Evolutionary conservation across 2,113 vertebrate species (phyloP), one percentile per base, ranked within the genome.

Genomic region (Platichthys flesus): DNA sequence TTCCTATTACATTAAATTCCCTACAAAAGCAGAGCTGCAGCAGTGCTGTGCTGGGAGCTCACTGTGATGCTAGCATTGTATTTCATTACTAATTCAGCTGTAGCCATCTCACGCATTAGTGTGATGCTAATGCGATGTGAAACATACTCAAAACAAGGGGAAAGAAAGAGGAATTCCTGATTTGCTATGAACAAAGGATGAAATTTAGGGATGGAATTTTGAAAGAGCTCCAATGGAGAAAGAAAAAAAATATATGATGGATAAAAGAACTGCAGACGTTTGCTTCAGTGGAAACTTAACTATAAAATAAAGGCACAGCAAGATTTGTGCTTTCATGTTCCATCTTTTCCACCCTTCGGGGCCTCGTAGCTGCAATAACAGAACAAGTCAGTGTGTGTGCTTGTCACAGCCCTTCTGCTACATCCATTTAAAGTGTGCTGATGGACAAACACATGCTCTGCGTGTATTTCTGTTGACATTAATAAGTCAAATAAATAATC

Each of bases 41-140:
- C 82, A 79, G 82, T 70, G 84, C 72, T 40, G 70, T 52, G 74
- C 75, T 28, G 67, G 56, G 59, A 76, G 76, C 78, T 61, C 28
- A 61, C 77, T 70, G 84, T 55, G 74, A 85, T 23, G 70, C 86
- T 81, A 83, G 65, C 85, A 86, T 90, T 81, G 85, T 85, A 73
- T 88, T 91, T 91, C 93, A 93, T 94, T 85, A 94, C 92, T 93
- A 91, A 93, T 94, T 93, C 89, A 94, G 85, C 83, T 68, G 77
- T 49, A 86, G 85, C 85, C 87, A 87, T 84, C 87, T 71, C 45
- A 54, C 71, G 84, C 86, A 88, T 91, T 89, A 89, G 86, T 76
- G 68, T 91, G 88, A 93, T 73, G 79, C 70, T 94, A 86, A 94
- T 91, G 76, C 90, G 86, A 83, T 72, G 84, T 89, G 91, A 93